Conservation (phyloP, 2,888 invertebrate genomes). For the Coecobrya sp. region DNA sequence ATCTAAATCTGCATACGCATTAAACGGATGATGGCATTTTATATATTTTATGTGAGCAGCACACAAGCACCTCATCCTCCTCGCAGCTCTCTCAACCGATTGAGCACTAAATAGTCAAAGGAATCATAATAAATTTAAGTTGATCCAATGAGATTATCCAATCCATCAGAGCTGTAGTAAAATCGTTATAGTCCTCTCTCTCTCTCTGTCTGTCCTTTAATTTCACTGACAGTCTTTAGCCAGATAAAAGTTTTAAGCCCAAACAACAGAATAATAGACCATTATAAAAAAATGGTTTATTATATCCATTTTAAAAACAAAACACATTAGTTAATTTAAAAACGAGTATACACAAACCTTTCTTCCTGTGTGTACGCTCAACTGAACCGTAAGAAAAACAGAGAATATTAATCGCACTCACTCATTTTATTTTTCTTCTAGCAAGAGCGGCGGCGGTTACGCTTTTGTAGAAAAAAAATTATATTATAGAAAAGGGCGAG, state of each 20-base stretch:
- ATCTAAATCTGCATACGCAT: constrained; percentile 7
- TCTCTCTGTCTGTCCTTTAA: no score
- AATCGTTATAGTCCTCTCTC: no score
- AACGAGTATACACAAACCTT: no score
- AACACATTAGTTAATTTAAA: no score
- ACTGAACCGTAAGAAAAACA: neutral
- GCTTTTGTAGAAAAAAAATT: constrained; percentile 31
- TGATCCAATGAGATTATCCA: neutral
- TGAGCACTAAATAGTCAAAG: neutral
- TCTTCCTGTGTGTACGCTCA: neutral
- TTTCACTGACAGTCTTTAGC: no score
- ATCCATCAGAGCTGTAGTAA: neutral
- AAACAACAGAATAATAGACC: no score
- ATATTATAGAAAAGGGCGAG: constrained; percentile 61
- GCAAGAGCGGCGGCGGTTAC: neutral
- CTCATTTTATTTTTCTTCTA: neutral
- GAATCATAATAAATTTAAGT: neutral
- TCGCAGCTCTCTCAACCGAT: neutral
- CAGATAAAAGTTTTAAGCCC: no score
- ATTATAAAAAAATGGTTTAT: no score
- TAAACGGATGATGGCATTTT: constrained; percentile 11
- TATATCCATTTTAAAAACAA: no score
- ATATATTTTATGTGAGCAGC: neutral
- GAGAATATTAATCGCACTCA: neutral
- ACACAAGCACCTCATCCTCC: neutral